Base-by-base conservation (phyloP, 2,113 vertebrate species). In the Sprattus sprattus region DNA sequence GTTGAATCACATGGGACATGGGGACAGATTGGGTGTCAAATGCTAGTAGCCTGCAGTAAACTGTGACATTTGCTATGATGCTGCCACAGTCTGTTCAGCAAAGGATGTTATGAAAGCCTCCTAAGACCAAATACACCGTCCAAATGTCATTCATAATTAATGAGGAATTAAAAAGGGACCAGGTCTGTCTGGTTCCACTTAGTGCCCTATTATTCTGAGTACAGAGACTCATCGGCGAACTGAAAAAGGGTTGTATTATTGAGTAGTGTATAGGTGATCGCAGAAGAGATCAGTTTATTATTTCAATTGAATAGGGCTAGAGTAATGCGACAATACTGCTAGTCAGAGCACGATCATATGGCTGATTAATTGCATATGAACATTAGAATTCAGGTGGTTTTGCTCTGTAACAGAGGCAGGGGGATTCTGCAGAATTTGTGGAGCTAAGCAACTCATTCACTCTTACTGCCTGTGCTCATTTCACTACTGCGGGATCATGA, bases 1-100 rank as follows among this genome's bases (percentile, higher is more conserved):
- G 64, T 25, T 67, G n/a, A 67, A 28, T 67, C n/a, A 8, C 64
- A 25, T 28, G n/a, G 0, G n/a, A 9, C 64, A 28, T 9, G n/a
- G n/a, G n/a, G 25, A 28, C 64, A 67, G 64, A 67, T 11, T 67
- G 64, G 64, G n/a, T 67, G 22, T 67, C n/a, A 28, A 25, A n/a
- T 64, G 60, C n/a, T 64, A 25, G 4, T 85, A 81, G 54, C 83
- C 88, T 88, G n/a, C 39, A 83, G 83, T 83, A 85, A 83, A 87
- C 80, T 88, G 84, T 90, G 84, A 86, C 89, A 87, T 90, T 67
- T 67, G 64, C 64, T 67, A n/a, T 64, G 57, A 22, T 64, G n/a
- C 57, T 8, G n/a, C n/a, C 9, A 28, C 64, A 28, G 64, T 67
- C 86, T 83, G 45, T 84, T 81, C 80, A 81, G 52, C 45, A 64